Percentiles rank a stretch among this genome's conserved stretches.
These are phyloP conservation scores for Ips nitidus DNA, from an alignment of 1,140 invertebrate species.

Conservation along the genomic window DNA sequence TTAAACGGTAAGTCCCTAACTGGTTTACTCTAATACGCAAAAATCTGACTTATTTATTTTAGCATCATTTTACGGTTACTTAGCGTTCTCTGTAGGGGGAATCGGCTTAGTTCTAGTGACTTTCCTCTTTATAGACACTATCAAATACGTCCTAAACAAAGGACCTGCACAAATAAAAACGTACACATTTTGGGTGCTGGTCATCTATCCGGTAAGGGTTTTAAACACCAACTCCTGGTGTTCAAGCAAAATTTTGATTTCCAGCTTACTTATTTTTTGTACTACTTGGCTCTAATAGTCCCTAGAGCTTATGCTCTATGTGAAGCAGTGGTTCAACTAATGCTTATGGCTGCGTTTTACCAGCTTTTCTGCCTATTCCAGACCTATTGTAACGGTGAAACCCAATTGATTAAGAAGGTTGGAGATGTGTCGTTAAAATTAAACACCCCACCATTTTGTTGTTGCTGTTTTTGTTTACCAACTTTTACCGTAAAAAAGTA, in stretches of 20 bases:
- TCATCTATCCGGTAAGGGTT: slow-evolving; percentile 62
- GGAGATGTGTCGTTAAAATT: slow-evolving; percentile 56
- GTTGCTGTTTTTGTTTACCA: slow-evolving; percentile 60
- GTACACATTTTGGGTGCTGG: slow-evolving; percentile 59
- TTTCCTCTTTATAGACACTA: too few relatives aligned
- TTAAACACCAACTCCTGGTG: too few relatives aligned
- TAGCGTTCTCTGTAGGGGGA: too few relatives aligned
- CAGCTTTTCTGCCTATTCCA: slow-evolving; percentile 63
- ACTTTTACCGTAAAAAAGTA: slow-evolving; percentile 51
- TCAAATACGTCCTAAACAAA: slow-evolving; percentile 53
- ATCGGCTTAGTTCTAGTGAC: too few relatives aligned
- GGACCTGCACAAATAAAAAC: slow-evolving; percentile 56
- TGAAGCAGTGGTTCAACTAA: slow-evolving; percentile 63
- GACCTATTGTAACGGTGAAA: slow-evolving; percentile 61
- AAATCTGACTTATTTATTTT: too few relatives aligned
- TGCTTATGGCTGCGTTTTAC: slow-evolving; percentile 64
- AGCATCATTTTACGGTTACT: too few relatives aligned
- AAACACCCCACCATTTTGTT: slow-evolving; percentile 62
- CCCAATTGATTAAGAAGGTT: slow-evolving; percentile 57
- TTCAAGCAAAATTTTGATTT: background rate
- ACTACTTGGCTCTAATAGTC: slow-evolving; percentile 59
- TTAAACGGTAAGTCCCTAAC: too few relatives aligned
- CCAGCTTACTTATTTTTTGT: slow-evolving; percentile 59
- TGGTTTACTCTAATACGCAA: too few relatives aligned
- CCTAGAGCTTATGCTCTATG: slow-evolving; percentile 61